Percentiles rank a stretch among this genome's conserved stretches.
Evolutionary conservation across 2,888 invertebrate genomes (phyloP).

Genomic region (Phortica okadai): DNA sequence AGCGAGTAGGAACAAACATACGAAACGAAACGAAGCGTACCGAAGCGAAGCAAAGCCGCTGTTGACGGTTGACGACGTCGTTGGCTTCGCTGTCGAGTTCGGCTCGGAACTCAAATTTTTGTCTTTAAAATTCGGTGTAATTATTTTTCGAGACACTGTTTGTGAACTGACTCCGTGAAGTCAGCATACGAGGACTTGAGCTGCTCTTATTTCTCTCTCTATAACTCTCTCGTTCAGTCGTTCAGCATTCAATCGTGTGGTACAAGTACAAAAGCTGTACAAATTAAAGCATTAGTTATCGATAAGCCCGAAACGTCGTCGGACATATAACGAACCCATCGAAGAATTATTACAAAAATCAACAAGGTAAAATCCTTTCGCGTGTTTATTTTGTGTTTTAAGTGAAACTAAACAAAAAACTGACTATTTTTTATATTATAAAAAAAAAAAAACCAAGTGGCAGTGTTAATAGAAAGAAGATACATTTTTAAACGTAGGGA

Average conservation of each 20-base stretch:
- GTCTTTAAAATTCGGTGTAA: constrained; percentile 72
- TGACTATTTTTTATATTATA: not conserved
- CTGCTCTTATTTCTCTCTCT: not conserved
- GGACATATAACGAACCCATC: not conserved
- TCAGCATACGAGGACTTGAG: constrained; percentile 46
- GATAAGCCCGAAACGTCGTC: not conserved
- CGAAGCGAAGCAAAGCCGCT: constrained; percentile 40
- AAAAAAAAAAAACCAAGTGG: not conserved
- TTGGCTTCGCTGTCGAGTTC: not conserved
- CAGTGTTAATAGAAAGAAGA: not conserved
- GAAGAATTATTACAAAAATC: constrained; percentile 1
- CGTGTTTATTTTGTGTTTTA: constrained; percentile 1
- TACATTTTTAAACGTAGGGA: not conserved
- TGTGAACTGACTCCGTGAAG: constrained; percentile 66
- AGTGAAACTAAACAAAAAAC: constrained; percentile 8
- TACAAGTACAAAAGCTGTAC: not conserved
- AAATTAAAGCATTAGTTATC: not conserved
- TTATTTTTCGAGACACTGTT: constrained; percentile 70
- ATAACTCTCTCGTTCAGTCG: not conserved
- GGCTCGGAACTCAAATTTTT: constrained; percentile 38
- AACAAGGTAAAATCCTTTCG: constrained; percentile 26
- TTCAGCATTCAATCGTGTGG: not conserved
- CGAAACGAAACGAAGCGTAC: constrained; percentile 35
- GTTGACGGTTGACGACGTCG: not conserved
- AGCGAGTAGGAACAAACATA: not conserved